Conservation (phyloP, 2,797 vertebrate genomes). For the Tragelaphus eurycerus region DNA sequence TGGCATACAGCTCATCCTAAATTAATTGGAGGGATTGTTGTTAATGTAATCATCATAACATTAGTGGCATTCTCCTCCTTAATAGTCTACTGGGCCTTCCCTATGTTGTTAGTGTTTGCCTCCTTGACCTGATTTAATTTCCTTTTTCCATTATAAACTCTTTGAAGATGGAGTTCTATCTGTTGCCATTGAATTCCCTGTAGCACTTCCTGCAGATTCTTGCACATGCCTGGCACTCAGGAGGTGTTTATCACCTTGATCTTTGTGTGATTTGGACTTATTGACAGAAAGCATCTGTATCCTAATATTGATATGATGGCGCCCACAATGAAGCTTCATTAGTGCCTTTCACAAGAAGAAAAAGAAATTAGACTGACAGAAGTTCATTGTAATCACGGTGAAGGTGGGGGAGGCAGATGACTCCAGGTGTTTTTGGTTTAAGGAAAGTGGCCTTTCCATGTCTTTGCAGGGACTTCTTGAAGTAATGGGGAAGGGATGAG, state of each 20-base stretch:
- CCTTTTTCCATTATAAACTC: background rate
- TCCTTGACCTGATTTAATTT: background rate
- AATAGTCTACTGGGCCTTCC: background rate
- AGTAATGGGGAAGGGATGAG: conserved; percentile 29
- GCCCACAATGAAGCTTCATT: conserved; percentile 2
- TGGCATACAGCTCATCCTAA: background rate
- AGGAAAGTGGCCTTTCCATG: background rate
- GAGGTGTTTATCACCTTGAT: conserved; percentile 35
- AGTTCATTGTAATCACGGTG: background rate
- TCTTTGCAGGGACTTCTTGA: conserved; percentile 19
- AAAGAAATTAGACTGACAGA: background rate
- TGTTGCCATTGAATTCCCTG: background rate
- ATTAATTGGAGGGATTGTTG: background rate
- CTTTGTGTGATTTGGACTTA: background rate
- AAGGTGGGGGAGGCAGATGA: background rate
- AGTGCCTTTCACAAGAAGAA: conserved; percentile 41
- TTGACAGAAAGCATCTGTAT: background rate
- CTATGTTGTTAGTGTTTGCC: background rate
- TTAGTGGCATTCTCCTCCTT: background rate
- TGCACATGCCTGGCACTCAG: background rate
- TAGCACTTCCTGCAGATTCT: background rate
- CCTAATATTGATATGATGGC: background rate
- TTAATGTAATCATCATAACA: background rate
- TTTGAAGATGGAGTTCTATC: conserved; percentile 4
- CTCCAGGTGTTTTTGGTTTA: conserved; percentile 58